Conservation (phyloP, 2,888 invertebrate genomes). For the Drosophila formosana region DNA sequence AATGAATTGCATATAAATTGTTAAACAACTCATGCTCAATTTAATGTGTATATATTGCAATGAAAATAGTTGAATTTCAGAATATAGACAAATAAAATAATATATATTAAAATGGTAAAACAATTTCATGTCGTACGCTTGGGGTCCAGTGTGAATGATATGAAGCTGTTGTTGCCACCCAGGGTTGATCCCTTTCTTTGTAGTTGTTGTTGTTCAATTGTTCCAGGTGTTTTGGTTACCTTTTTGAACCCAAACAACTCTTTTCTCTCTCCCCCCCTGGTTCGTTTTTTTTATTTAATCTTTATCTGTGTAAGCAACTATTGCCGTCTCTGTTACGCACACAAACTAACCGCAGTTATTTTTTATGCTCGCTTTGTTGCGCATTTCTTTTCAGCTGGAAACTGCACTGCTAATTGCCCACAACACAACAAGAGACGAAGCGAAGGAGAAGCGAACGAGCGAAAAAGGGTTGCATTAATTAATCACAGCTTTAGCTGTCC, state of each 20-base stretch:
- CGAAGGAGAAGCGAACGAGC: conserved; percentile 23
- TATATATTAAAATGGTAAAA: no score
- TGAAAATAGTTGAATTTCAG: no score
- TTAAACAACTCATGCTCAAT: no score
- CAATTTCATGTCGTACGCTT: no score
- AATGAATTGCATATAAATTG: no score
- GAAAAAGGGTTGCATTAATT: conserved; percentile 71
- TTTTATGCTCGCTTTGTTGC: conserved; percentile 34
- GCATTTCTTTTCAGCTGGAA: conserved; percentile 72
- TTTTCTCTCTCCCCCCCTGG: background rate
- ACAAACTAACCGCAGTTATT: conserved; percentile 6
- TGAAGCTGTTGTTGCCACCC: conserved; percentile 13
- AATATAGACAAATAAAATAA: no score
- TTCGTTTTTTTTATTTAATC: conserved; percentile 12
- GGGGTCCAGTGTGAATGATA: conserved; percentile 26
- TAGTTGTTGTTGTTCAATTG: conserved; percentile 20
- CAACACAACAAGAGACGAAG: conserved; percentile 22
- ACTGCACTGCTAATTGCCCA: conserved; percentile 82
- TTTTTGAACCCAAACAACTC: conserved; percentile 12
- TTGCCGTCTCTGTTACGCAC: conserved; percentile 12
- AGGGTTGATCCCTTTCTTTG: conserved; percentile 6
- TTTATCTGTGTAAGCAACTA: conserved; percentile 3
- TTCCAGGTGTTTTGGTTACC: conserved; percentile 23
- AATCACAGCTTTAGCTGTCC: conserved; percentile 70
- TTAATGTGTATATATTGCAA: no score